Conservation (phyloP, 2,113 vertebrate genomes). For the Pangasianodon hypophthalmus region DNA sequence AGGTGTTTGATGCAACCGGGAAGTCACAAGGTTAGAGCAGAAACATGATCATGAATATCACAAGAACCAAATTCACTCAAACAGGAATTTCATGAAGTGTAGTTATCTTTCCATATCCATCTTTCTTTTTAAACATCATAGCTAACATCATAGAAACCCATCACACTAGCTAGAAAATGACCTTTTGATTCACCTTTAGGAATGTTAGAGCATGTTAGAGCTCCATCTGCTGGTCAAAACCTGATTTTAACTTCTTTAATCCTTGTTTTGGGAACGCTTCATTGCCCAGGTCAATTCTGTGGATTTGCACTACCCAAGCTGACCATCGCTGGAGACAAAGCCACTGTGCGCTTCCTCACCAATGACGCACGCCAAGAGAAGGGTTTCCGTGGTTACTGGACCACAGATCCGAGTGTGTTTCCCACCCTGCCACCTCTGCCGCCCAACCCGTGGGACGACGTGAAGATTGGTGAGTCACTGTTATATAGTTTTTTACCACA, state of each 20-base stretch:
- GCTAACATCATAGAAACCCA: neutral
- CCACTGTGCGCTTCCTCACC: slow-evolving; percentile 72
- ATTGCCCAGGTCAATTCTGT: slow-evolving; percentile 67
- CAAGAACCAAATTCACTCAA: too few relatives aligned
- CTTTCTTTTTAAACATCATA: neutral
- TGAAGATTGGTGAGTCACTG: slow-evolving; percentile 64
- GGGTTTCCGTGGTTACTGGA: slow-evolving; percentile 78
- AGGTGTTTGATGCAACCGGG: slow-evolving; percentile 66
- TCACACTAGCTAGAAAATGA: neutral
- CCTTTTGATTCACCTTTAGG: neutral
- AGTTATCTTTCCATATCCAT: neutral
- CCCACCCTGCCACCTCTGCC: slow-evolving; percentile 62
- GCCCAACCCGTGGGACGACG: slow-evolving; percentile 68
- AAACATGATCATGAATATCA: neutral
- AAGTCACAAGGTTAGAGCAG: slow-evolving; percentile 61
- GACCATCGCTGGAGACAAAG: slow-evolving; percentile 54
- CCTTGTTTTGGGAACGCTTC: slow-evolving; percentile 42
- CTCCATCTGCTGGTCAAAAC: neutral
- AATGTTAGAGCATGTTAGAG: neutral
- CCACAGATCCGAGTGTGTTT: slow-evolving; percentile 60
- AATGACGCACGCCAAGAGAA: slow-evolving; percentile 60
- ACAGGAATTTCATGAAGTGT: neutral
- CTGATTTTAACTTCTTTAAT: neutral
- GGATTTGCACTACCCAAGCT: slow-evolving; percentile 60
- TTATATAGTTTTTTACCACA: neutral